Conservation (phyloP, 2,797 vertebrate species). For the Centropyge bicolor region DNA sequence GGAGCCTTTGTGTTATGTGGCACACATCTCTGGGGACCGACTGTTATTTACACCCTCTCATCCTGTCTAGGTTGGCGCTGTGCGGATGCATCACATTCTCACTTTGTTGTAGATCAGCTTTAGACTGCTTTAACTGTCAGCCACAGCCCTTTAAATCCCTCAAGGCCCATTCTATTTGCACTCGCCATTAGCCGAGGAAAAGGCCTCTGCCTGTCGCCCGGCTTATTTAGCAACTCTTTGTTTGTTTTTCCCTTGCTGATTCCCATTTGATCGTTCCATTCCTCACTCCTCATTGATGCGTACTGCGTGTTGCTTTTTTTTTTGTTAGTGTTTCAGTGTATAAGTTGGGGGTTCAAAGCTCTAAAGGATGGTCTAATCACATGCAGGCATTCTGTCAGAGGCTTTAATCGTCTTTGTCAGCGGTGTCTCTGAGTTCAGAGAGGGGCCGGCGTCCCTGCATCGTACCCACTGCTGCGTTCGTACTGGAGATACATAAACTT, state of each 20-base stretch:
- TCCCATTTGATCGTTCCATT: conserved; percentile 65
- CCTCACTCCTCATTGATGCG: conserved; percentile 55
- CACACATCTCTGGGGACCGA: conserved; percentile 69
- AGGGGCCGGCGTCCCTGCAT: conserved; percentile 61
- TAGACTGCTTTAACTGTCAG: conserved; percentile 79
- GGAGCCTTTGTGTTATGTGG: conserved; percentile 71
- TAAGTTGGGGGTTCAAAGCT: conserved; percentile 65
- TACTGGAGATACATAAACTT: conserved; percentile 64
- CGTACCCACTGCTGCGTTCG: conserved; percentile 60
- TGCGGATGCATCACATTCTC: conserved; percentile 73
- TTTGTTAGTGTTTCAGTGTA: conserved; percentile 41
- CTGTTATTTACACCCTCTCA: conserved; percentile 80
- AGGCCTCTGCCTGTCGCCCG: conserved; percentile 63
- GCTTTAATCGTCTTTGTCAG: conserved; percentile 79
- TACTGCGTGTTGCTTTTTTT: conserved; percentile 38
- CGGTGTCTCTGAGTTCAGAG: conserved; percentile 73
- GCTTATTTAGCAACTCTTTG: conserved; percentile 76
- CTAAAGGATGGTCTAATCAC: conserved; percentile 71
- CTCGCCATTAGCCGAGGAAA: conserved; percentile 74
- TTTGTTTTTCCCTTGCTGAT: conserved; percentile 74
- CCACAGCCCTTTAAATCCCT: conserved; percentile 74
- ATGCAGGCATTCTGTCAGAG: conserved; percentile 67
- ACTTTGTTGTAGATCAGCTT: conserved; percentile 80
- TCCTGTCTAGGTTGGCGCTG: conserved; percentile 66
- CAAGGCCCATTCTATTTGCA: conserved; percentile 75